A percentile compares a stretch with the other conserved stretches of the same genome.
These are phyloP conservation scores for Carlito syrichta DNA, from an alignment of 2,113 vertebrate species.

Conservation along the genomic window DNA sequence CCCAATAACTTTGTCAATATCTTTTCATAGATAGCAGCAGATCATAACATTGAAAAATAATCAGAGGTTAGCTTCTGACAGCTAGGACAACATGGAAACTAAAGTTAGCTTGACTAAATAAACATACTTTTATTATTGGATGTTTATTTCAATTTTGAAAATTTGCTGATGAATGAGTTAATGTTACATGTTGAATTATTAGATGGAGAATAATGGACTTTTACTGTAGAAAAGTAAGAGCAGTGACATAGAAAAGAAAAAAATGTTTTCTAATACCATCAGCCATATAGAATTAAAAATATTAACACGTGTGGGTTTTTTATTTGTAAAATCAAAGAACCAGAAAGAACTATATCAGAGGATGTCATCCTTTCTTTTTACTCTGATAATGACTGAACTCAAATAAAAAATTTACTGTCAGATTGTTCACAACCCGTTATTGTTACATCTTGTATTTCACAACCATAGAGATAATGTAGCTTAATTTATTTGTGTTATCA, in stretches of 20 bases:
- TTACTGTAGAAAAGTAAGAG: background rate
- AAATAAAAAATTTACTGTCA: background rate
- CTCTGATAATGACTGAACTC: background rate
- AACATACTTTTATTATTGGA: background rate
- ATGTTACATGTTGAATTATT: background rate
- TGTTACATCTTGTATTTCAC: background rate
- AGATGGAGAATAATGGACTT: background rate
- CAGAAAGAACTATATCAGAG: background rate
- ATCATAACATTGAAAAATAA: background rate
- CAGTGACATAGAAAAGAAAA: background rate
- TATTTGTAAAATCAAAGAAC: background rate
- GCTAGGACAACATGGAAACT: background rate
- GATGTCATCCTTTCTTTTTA: background rate
- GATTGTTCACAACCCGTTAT: background rate
- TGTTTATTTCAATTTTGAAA: background rate
- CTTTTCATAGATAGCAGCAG: background rate
- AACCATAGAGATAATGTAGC: background rate
- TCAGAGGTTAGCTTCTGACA: background rate
- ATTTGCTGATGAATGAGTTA: background rate
- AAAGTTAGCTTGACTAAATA: background rate
- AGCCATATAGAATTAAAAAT: background rate
- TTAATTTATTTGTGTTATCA: background rate
- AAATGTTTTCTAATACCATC: background rate
- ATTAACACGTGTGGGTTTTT: background rate
- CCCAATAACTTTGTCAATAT: background rate